These are phyloP conservation scores for Xyrauchen texanus DNA, from an alignment of 2,113 vertebrate species.

Conservation along the genomic window DNA sequence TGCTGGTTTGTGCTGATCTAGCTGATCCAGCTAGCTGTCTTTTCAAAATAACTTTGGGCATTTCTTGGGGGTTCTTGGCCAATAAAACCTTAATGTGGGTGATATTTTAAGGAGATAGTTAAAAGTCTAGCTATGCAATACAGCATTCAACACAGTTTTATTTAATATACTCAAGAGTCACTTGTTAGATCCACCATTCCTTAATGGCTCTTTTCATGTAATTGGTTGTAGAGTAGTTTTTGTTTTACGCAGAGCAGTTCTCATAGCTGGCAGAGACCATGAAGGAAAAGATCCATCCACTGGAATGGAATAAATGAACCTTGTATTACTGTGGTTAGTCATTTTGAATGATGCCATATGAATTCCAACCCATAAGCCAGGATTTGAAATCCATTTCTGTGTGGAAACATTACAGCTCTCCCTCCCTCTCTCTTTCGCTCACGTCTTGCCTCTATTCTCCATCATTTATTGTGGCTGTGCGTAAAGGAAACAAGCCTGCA, in stretches of 20 bases:
- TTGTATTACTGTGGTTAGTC: slow-evolving; percentile 19
- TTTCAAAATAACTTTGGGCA: not conserved
- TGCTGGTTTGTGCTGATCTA: no score
- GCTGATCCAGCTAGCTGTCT: not conserved
- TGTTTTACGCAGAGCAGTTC: not conserved
- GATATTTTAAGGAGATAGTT: not conserved
- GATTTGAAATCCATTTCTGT: slow-evolving; percentile 25
- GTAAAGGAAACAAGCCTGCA: slow-evolving; percentile 69
- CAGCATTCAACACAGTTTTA: not conserved
- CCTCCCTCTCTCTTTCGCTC: slow-evolving; percentile 65
- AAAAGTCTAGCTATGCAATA: not conserved
- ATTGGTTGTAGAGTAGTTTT: slow-evolving; percentile 1
- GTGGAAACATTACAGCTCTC: slow-evolving; percentile 56
- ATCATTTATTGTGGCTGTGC: slow-evolving; percentile 68
- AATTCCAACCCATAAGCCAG: slow-evolving; percentile 13
- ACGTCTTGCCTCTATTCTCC: slow-evolving; percentile 65
- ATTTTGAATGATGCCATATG: slow-evolving; percentile 19
- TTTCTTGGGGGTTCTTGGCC: not conserved
- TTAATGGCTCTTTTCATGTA: slow-evolving; percentile 1
- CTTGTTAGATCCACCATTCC: not conserved
- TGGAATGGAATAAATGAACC: slow-evolving; percentile 1
- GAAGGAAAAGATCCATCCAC: not conserved
- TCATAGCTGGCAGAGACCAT: not conserved
- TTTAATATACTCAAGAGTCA: not conserved
- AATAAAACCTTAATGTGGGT: not conserved